Conservation (phyloP, 2,113 vertebrate species). For the Onychostoma macrolepis region DNA sequence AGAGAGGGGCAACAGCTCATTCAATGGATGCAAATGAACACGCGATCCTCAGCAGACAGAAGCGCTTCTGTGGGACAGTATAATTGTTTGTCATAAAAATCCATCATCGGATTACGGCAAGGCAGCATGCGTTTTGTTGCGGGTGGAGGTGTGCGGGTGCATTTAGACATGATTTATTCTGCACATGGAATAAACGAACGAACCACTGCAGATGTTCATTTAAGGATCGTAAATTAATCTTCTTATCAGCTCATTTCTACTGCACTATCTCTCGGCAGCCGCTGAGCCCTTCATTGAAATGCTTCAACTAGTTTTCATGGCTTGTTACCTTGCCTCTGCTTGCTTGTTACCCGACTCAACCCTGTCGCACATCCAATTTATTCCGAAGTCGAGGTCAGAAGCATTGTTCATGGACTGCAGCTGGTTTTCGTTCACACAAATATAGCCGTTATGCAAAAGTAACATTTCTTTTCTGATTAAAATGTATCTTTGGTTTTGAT, state of each 20-base stretch:
- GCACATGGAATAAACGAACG: background rate
- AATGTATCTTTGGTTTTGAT: background rate
- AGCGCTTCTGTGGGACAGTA: constrained; percentile 17
- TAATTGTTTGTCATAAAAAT: constrained; percentile 41
- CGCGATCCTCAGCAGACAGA: background rate
- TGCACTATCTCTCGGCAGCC: constrained; percentile 13
- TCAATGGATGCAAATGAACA: constrained; percentile 34
- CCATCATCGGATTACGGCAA: constrained; percentile 16
- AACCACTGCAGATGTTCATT: constrained; percentile 41
- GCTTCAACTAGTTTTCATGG: constrained; percentile 4
- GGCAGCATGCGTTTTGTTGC: background rate
- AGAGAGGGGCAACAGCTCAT: constrained; percentile 16
- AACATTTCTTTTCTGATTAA: background rate
- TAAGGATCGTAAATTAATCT: constrained; percentile 44
- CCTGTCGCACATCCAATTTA: constrained; percentile 24
- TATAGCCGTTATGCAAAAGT: background rate
- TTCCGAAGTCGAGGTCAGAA: background rate
- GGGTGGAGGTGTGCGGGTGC: background rate
- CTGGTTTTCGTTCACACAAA: too few relatives aligned
- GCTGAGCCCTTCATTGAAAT: background rate
- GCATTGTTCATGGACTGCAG: background rate
- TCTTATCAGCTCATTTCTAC: constrained; percentile 1
- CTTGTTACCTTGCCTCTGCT: background rate
- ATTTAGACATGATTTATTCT: constrained; percentile 18
- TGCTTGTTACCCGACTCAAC: background rate